Evolutionary conservation across 2,888 invertebrate species (phyloP), one percentile per base, ranked within the genome.

Genomic region (Achlya flavicornis): DNA sequence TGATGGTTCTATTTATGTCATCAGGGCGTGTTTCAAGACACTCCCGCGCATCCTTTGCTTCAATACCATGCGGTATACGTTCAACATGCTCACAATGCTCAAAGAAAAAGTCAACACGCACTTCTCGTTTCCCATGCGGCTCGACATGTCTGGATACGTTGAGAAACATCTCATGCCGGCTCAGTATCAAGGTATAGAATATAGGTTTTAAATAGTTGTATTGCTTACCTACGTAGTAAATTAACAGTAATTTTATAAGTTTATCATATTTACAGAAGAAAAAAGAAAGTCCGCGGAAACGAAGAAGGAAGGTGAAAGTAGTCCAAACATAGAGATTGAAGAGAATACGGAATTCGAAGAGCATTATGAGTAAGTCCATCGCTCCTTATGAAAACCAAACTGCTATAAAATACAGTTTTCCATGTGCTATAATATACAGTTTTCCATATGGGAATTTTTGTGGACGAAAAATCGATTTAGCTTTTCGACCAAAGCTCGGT

Each of bases 101-200:
- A 98, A 98, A 83, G 99, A 99, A 86, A 99, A 99, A 86, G 98
- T 99, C 1, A 99, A 99, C 90, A 99, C 99, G 0, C 98, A 98
- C 83, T 99, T 99, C 87, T 98, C 98, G 14, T 99, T 99, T 88
- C 99, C 99, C 0, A 95, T 98, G 92, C 94, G 97, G 61, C 94
- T 99, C 12, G 98, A 98, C 86, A 99, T 99, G 98, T 97, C 97
- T 0, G 97, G 97, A 57, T 99, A 99, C 83, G 97, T 98, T 67
- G 99, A 99, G 88, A 97, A 98, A 86, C 97, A 97, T 76, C 94
- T 99, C 1, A 97, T 98, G 97, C 97, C 98, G 0, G 97, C 97
- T 66, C 97, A 97, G 78, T 97, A 97, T 85, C 96, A 96, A 91
- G 96, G 96, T 95, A 90, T 41, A 0, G 6, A 6, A 7, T n/a